A percentile compares a stretch with the other conserved stretches of the same genome.
Conservation (phyloP, 2,888 invertebrate genomes). For the Phorcus lineatus region DNA sequence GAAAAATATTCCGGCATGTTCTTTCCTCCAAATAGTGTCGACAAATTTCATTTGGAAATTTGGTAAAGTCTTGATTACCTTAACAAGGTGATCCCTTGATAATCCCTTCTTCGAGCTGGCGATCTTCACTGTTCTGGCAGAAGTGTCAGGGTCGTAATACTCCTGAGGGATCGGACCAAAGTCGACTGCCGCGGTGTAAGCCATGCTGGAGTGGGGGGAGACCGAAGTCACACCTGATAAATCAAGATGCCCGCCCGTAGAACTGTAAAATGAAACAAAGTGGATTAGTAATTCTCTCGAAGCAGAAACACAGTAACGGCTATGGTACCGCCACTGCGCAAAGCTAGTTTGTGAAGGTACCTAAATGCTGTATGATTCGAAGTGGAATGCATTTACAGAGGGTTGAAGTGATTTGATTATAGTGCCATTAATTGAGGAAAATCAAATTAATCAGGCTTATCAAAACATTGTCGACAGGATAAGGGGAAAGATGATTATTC, state of each 20-base stretch:
- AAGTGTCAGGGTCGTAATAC: neutral
- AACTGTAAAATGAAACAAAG: neutral
- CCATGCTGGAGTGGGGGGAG: neutral
- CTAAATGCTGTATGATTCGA: too few relatives aligned
- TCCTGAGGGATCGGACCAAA: neutral
- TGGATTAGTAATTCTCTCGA: neutral
- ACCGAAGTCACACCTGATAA: neutral
- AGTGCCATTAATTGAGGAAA: too few relatives aligned
- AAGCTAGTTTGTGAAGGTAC: neutral
- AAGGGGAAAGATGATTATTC: neutral
- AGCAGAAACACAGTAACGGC: neutral
- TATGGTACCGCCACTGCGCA: slow-evolving; percentile 12
- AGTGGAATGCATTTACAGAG: too few relatives aligned
- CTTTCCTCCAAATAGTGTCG: too few relatives aligned
- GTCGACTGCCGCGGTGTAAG: neutral
- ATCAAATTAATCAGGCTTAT: too few relatives aligned
- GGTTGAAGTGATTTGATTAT: too few relatives aligned
- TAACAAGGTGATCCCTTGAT: too few relatives aligned
- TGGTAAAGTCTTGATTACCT: too few relatives aligned
- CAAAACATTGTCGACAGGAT: too few relatives aligned
- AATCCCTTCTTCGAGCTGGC: too few relatives aligned
- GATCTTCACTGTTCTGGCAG: neutral
- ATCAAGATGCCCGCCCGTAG: neutral
- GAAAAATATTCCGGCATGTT: too few relatives aligned
- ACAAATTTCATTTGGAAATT: too few relatives aligned